Evolutionary conservation across 2,113 vertebrate genomes (phyloP).

Genomic region (Carassius gibelio): DNA sequence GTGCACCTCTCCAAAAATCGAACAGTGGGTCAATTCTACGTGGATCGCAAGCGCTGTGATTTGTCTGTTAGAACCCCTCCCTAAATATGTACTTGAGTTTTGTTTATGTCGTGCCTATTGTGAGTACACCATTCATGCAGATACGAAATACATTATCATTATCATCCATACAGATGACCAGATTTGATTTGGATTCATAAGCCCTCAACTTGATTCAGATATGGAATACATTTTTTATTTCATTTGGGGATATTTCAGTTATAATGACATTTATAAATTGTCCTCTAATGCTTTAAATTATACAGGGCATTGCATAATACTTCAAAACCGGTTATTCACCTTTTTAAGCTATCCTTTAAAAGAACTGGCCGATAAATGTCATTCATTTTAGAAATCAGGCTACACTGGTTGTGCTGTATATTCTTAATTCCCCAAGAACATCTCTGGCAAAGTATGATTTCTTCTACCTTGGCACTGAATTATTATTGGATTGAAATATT

Average conservation of each 20-base stretch:
- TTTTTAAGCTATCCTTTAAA: not conserved
- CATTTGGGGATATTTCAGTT: not conserved
- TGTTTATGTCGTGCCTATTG: no score
- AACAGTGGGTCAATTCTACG: no score
- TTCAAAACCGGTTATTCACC: not conserved
- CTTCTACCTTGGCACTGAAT: not conserved
- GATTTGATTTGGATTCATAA: no score
- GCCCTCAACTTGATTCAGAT: no score
- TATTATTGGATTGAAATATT: not conserved
- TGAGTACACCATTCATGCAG: no score
- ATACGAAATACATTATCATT: no score
- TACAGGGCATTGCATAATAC: not conserved
- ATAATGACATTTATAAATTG: not conserved
- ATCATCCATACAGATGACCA: no score
- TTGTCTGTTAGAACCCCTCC: no score
- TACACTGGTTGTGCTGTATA: not conserved
- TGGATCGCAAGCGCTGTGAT: no score
- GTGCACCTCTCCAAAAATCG: no score
- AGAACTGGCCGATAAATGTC: not conserved
- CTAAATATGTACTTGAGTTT: no score
- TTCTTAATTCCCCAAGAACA: not conserved
- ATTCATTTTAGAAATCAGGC: not conserved
- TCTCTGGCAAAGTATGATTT: not conserved
- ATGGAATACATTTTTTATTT: no score
- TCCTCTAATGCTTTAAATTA: not conserved